Evolutionary conservation across 2,113 vertebrate species (phyloP).

Genomic region (Ictalurus punctatus): DNA sequence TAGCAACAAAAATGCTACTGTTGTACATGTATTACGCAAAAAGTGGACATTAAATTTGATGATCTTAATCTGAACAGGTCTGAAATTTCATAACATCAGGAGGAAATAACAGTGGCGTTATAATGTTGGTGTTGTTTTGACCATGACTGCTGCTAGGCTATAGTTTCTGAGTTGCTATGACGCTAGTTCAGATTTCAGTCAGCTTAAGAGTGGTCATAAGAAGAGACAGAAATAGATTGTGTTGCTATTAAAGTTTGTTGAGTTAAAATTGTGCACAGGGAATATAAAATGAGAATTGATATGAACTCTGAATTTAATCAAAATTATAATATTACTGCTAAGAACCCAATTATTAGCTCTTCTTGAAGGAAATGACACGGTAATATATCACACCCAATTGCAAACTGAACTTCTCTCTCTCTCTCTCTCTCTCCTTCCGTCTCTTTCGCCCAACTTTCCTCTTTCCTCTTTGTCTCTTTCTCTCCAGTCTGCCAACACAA

Average conservation of each 20-base stretch:
- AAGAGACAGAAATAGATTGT: background rate
- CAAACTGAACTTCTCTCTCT: background rate
- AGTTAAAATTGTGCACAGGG: background rate
- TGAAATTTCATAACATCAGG: background rate
- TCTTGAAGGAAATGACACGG: background rate
- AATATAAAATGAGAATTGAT: background rate
- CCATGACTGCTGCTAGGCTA: background rate
- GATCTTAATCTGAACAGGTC: background rate
- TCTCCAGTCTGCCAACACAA: slow-evolving; percentile 17
- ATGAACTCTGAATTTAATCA: background rate
- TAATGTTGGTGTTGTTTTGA: background rate
- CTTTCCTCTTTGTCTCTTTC: background rate
- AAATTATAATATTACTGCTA: background rate
- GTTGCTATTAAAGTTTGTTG: background rate
- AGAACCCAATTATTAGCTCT: background rate
- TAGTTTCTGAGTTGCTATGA: background rate
- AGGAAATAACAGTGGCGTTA: background rate
- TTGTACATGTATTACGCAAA: background rate
- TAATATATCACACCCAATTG: background rate
- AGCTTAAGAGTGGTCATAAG: background rate
- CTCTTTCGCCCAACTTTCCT: slow-evolving; percentile 1
- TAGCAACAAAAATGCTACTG: background rate
- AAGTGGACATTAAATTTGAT: background rate
- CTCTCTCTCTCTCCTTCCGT: background rate
- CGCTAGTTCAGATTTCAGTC: background rate